Conservation (phyloP, 2,797 vertebrate species). For the Distichodus sexfasciatus region DNA sequence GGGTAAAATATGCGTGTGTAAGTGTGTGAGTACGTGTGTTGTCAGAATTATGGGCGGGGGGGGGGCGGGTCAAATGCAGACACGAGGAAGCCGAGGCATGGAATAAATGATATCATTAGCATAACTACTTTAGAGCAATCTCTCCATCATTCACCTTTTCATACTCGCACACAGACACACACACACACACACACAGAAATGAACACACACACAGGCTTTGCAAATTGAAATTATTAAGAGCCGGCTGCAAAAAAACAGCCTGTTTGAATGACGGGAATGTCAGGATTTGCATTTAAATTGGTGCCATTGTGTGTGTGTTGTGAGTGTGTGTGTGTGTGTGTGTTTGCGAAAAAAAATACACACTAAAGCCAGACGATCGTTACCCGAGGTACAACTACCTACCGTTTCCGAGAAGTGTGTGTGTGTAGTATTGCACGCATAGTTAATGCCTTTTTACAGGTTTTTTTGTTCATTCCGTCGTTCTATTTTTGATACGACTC, state of each 20-base stretch:
- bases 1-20: too few species aligned
- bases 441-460: neutral
- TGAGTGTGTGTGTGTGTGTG: slow-evolving; percentile 56
- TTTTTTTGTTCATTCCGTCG: neutral
- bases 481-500: neutral
- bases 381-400: slow-evolving; percentile 50
- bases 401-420: slow-evolving; percentile 32
- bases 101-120: slow-evolving; percentile 34
- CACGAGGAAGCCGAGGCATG: slow-evolving; percentile 26
- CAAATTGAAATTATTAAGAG: slow-evolving; percentile 61
- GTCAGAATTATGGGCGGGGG: too few species aligned
- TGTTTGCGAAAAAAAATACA: slow-evolving; percentile 46
- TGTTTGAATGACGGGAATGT: slow-evolving; percentile 70
- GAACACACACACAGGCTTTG: slow-evolving; percentile 28
- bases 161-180: slow-evolving; percentile 23
- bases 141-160: slow-evolving; percentile 22
- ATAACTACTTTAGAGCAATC: slow-evolving; percentile 48
- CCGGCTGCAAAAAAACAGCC: slow-evolving; percentile 49
- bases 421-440: neutral
- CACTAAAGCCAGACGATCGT: slow-evolving; percentile 55
- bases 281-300: slow-evolving; percentile 82
- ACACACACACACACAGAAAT: neutral
- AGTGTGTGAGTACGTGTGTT: too few species aligned
- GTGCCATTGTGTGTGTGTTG: slow-evolving; percentile 63
- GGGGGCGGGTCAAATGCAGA: slow-evolving; percentile 9